phyloP scores from a whole-genome alignment of 2,797 vertebrate species.

The Notolepis coatsorum region DNA sequence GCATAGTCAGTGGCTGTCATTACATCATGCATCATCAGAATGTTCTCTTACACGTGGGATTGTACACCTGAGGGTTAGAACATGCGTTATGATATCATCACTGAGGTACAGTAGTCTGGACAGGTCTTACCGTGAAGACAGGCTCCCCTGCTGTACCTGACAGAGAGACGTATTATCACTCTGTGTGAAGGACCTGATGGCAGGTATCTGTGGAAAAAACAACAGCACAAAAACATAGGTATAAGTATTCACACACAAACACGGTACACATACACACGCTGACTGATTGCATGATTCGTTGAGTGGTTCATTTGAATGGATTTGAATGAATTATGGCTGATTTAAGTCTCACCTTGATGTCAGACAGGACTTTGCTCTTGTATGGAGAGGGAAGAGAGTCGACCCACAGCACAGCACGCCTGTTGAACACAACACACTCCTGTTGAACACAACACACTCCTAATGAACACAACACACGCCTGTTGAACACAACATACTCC shows the following conservation, averaged over 20 bases:
- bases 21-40: too few species aligned
- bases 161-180: constrained; percentile 56
- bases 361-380: constrained; percentile 78
- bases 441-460: too few species aligned
- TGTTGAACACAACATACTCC: too few species aligned
- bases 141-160: constrained; percentile 53
- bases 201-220: constrained; percentile 22
- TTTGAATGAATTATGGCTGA: too few species aligned
- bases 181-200: constrained; percentile 23
- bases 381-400: constrained; percentile 79
- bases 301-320: too few species aligned
- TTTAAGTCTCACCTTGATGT: constrained; percentile 68
- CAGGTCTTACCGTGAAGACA: constrained; percentile 52
- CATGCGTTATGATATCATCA: too few species aligned
- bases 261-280: not conserved
- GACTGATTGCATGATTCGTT: not conserved
- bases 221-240: constrained; percentile 30
- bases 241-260: not conserved
- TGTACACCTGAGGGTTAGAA: too few species aligned
- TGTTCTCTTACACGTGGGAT: too few species aligned
- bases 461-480: too few species aligned
- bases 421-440: constrained; percentile 31
- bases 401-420: constrained; percentile 70
- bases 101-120: too few species aligned
- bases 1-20: too few species aligned